A percentile compares a stretch with the other conserved stretches of the same genome.
Evolutionary conservation across 2,113 vertebrate genomes (phyloP).

Genomic region (Chauna torquata): DNA sequence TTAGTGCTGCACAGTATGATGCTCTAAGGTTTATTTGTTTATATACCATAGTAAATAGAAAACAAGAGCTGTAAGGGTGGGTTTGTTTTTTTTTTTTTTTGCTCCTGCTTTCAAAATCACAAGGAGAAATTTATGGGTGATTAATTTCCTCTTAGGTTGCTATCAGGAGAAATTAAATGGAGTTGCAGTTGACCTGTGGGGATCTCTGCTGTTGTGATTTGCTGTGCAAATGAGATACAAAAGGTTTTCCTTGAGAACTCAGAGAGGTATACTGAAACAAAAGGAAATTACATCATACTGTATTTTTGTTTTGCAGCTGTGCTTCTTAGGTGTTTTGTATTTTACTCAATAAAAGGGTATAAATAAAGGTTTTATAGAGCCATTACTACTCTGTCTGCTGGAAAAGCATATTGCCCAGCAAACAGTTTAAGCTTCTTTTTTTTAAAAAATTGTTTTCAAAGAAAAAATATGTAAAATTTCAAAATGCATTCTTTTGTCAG

Average conservation of each 20-base stretch:
- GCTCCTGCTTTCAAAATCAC: neutral
- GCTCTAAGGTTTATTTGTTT: conserved; percentile 33
- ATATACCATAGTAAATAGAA: neutral
- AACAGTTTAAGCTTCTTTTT: neutral
- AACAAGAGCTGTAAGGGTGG: neutral
- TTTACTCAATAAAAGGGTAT: neutral
- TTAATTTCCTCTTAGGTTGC: conserved; percentile 22
- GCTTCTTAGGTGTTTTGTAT: neutral
- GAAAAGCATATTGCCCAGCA: neutral
- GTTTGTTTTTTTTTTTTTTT: neutral
- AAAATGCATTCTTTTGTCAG: neutral
- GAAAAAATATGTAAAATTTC: neutral
- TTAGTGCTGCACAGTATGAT: neutral
- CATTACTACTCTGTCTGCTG: neutral
- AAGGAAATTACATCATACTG: neutral
- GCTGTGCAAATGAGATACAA: conserved; percentile 39
- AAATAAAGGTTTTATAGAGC: neutral
- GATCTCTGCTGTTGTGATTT: conserved; percentile 38
- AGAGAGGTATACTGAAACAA: neutral
- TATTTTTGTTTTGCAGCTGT: neutral
- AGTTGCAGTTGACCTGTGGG: neutral
- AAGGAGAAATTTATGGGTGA: neutral
- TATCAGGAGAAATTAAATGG: conserved; percentile 35
- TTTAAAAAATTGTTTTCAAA: neutral
- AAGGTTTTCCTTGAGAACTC: conserved; percentile 44